Conservation (phyloP, 2,797 vertebrate species). For the Phataginus tricuspis region DNA sequence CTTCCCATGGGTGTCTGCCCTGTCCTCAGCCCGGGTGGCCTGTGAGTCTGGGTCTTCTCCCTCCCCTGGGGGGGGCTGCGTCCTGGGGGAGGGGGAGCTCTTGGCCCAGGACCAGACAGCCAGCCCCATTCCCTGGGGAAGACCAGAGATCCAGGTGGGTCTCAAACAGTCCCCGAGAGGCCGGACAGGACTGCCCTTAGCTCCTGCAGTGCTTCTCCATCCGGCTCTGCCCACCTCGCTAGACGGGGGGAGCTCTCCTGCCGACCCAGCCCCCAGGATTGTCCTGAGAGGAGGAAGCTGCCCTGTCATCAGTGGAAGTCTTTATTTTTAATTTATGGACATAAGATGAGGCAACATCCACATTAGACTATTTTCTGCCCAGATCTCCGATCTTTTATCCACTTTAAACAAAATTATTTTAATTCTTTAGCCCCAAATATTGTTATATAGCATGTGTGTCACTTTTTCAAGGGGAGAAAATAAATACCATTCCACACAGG, state of each 20-base stretch:
- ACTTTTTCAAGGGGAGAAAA: neutral
- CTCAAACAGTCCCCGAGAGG: neutral
- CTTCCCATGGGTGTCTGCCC: accelerated
- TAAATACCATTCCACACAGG: neutral
- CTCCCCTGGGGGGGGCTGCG: accelerated
- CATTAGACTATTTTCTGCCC: neutral
- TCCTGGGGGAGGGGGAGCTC: too few species aligned
- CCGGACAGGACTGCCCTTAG: accelerated
- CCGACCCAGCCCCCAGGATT: neutral
- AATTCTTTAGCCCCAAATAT: neutral
- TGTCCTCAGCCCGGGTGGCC: neutral
- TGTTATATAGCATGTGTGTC: neutral
- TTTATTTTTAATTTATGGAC: neutral
- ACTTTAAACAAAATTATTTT: neutral
- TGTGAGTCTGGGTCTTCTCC: too few species aligned
- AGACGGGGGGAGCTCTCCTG: too few species aligned
- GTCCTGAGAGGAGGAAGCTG: accelerated
- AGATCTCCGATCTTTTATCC: neutral
- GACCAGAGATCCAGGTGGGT: neutral
- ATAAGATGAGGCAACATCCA: accelerated
- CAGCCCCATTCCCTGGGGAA: accelerated
- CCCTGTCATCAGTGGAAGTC: accelerated
- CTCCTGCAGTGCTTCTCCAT: accelerated
- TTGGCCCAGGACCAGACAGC: neutral
- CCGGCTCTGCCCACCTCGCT: too few species aligned